These are phyloP conservation scores for Hyperoplus immaculatus DNA, from an alignment of 2,797 vertebrate genomes.

Conservation along the genomic window DNA sequence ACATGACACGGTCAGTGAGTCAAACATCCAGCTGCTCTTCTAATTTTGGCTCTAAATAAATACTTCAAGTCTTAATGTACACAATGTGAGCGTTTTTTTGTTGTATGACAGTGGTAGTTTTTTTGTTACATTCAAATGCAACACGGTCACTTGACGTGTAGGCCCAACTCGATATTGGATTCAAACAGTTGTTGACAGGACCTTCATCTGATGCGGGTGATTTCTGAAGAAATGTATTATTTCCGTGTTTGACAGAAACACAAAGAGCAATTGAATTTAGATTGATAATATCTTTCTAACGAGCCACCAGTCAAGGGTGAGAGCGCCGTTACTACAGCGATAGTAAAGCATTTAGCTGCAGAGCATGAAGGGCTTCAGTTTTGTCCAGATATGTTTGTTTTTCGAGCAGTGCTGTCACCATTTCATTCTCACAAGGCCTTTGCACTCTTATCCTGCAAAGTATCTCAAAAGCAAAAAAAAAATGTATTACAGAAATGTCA, in stretches of 20 bases:
- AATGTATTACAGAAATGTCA: not conserved
- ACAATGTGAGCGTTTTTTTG: not conserved
- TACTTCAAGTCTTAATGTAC: not conserved
- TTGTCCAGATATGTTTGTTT: conserved; percentile 15
- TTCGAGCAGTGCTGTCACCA: conserved; percentile 12
- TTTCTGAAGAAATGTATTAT: conserved; percentile 21
- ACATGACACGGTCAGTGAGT: conserved; percentile 55
- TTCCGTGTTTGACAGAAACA: conserved; percentile 11
- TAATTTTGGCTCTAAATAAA: conserved; percentile 2
- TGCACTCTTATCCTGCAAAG: not conserved
- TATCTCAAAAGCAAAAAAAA: not conserved
- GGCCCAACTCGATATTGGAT: not conserved
- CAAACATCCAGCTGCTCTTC: conserved; percentile 63
- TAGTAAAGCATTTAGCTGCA: not conserved
- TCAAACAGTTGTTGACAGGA: not conserved
- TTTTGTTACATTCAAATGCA: not conserved
- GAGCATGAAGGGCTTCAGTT: not conserved
- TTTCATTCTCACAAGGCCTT: conserved; percentile 3
- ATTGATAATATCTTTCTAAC: conserved; percentile 15
- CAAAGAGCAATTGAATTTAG: conserved; percentile 11
- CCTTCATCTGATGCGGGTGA: conserved; percentile 4
- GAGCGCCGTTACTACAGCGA: not conserved
- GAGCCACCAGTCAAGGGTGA: conserved; percentile 18
- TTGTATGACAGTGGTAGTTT: not conserved
- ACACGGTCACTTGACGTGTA: not conserved